Evolutionary conservation across 2,888 invertebrate genomes (phyloP).

Genomic region (Trichopria drosophilae): DNA sequence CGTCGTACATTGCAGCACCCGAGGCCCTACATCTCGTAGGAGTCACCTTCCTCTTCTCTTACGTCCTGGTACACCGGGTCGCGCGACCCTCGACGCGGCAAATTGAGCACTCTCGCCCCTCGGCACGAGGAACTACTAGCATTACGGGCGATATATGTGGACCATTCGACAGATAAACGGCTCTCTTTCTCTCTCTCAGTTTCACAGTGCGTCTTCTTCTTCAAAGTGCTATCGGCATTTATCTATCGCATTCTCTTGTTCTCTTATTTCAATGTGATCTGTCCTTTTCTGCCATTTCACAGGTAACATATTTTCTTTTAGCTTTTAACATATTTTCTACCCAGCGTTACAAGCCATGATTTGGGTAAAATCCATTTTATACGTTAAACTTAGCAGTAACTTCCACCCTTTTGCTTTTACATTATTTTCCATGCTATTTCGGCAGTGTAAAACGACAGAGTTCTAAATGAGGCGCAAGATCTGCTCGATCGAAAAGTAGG

Average conservation of each 20-base stretch:
- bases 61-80: constrained; percentile 44
- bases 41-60: constrained; percentile 38
- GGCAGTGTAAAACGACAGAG: too few relatives aligned
- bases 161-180: constrained; percentile 52
- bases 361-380: too few relatives aligned
- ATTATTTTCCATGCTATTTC: too few relatives aligned
- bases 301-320: constrained; percentile 26
- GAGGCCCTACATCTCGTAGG: constrained; percentile 54
- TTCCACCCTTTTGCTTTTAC: too few relatives aligned
- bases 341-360: too few relatives aligned
- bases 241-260: neutral
- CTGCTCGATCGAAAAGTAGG: too few relatives aligned
- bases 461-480: too few relatives aligned
- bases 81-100: constrained; percentile 53
- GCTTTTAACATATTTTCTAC: constrained; percentile 28
- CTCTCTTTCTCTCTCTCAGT: constrained; percentile 39
- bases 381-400: too few relatives aligned
- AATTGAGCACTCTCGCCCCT: constrained; percentile 55
- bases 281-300: neutral
- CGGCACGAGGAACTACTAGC: constrained; percentile 37
- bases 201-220: constrained; percentile 25
- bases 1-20: constrained; percentile 57
- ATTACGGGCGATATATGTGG: constrained; percentile 51
- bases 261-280: neutral
- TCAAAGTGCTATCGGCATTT: constrained; percentile 4